Evolutionary conservation across 2,888 invertebrate species (phyloP), one percentile per base, ranked within the genome.

Genomic region (Anoncus sp.): DNA sequence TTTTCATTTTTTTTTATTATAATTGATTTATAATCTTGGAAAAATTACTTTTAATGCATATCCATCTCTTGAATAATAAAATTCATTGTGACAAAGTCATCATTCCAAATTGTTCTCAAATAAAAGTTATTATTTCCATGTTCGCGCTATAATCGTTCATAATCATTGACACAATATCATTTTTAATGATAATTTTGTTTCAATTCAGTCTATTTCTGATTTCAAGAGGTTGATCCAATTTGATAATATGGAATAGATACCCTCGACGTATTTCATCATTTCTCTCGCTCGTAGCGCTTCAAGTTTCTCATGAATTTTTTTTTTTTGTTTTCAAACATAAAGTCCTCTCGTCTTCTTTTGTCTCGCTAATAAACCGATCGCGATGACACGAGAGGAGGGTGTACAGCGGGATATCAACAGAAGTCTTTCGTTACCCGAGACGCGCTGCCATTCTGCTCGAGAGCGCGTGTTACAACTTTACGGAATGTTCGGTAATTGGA

Each of bases 401-500:
- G n/a, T n/a, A n/a, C n/a, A n/a, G n/a, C n/a, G n/a, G 12, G 66
- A 12, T 22, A 38, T 10, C 27, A n/a, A 38, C 53, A 7, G 18
- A 40, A 66, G 71, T 65, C 65, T 81, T 75, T 77, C 75, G 75
- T 75, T 70, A 77, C 55, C 63, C 10, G 57, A 60, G 51, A 69
- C 60, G 27, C 72, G 53, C n/a, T n/a, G 12, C 67, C n/a, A 35
- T 40, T 20, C 59, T 24, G 27, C 45, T 43, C 35, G 31, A 27
- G 18, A 45, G 53, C 69, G 53, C 69, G 76, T 80, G 60, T 81
- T 71, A 60, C 79, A 80, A 82, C 75, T 85, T 81, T 79, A 59
- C 75, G 45, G 77, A 77, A 81, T 81, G 85, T 82, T 81, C 63
- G 55, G 80, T 84, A 85, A 85, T 85, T 85, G 85, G 81, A 83